phyloP scores from a whole-genome alignment of 2,797 vertebrate species.

The Poecilia velifera region DNA sequence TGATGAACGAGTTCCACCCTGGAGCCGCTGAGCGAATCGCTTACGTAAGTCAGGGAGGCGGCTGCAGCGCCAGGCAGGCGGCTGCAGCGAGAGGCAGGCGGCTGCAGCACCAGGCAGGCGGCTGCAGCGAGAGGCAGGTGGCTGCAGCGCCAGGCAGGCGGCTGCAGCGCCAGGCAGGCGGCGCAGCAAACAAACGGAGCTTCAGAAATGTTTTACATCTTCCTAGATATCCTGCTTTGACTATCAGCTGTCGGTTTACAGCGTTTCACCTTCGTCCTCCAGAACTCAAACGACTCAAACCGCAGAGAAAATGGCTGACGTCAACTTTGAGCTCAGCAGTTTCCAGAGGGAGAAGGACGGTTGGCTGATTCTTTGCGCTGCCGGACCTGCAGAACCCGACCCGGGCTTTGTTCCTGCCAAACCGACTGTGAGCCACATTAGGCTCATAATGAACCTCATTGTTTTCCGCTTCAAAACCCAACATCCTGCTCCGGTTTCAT shows the following conservation, averaged over 20 bases:
- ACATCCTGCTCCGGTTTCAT: neutral
- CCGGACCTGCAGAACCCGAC: constrained; percentile 1
- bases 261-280: constrained; percentile 14
- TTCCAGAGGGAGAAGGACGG: constrained; percentile 31
- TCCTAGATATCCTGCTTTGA: constrained; percentile 30
- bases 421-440: constrained; percentile 60
- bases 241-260: constrained; percentile 9
- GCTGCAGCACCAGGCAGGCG: too few relatives aligned
- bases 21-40: constrained; percentile 29
- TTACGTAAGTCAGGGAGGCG: constrained; percentile 62
- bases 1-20: constrained; percentile 23
- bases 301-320: constrained; percentile 33
- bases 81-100: too few relatives aligned
- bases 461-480: constrained; percentile 37
- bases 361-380: neutral
- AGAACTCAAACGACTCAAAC: constrained; percentile 24
- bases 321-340: constrained; percentile 32
- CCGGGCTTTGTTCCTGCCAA: constrained; percentile 66
- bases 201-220: constrained; percentile 4
- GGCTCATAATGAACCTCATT: constrained; percentile 56
- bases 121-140: constrained; percentile 14
- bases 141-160: constrained; percentile 16
- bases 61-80: too few relatives aligned
- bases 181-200: neutral
- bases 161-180: neutral